These are phyloP conservation scores for Scyliorhinus canicula DNA, from an alignment of 2,797 vertebrate genomes.

Conservation along the genomic window DNA sequence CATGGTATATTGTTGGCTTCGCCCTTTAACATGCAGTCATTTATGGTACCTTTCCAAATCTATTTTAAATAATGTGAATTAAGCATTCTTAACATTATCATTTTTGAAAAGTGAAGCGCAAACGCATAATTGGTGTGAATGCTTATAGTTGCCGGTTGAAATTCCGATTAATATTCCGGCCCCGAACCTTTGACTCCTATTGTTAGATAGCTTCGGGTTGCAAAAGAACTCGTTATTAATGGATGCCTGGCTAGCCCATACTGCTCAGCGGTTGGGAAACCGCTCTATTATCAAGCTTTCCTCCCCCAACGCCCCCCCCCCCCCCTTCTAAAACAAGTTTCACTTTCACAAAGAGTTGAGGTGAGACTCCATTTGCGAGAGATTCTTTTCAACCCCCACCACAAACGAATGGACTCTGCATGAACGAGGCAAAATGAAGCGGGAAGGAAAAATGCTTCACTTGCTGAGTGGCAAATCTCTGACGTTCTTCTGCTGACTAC, in stretches of 20 bases:
- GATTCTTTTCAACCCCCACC: neutral
- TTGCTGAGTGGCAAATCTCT: neutral
- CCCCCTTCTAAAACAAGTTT: neutral
- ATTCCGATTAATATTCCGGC: neutral
- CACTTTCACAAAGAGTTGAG: neutral
- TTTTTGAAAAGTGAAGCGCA: neutral
- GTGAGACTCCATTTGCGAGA: neutral
- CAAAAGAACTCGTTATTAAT: neutral
- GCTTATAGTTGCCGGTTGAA: neutral
- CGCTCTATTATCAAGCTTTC: neutral
- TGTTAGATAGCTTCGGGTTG: neutral
- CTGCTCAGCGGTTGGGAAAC: slow-evolving; percentile 12
- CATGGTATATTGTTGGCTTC: neutral
- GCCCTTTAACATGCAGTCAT: neutral
- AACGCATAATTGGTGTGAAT: neutral
- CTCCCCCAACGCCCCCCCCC: too few relatives aligned
- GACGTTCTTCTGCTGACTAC: neutral
- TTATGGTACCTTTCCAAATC: neutral
- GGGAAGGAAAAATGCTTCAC: neutral
- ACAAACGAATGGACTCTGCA: neutral
- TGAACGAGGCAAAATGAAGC: neutral
- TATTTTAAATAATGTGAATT: neutral
- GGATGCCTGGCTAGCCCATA: neutral
- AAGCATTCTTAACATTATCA: neutral
- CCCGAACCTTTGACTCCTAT: neutral